Evolutionary conservation across 2,888 invertebrate genomes (phyloP).

Genomic region (Eurytoma californica): DNA sequence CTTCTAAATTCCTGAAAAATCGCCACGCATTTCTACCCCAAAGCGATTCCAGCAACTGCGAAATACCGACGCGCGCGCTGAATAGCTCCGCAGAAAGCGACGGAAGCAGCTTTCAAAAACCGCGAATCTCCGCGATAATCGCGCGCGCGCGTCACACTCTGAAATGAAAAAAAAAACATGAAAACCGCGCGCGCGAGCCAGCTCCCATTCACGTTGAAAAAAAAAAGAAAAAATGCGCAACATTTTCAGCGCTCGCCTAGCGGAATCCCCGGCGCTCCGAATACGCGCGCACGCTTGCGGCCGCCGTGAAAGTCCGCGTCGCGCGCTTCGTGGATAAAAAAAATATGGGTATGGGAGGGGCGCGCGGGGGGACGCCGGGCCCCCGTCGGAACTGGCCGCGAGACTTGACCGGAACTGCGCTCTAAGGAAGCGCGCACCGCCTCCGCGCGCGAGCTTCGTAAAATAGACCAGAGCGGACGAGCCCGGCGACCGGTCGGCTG

Average conservation of each 20-base stretch:
- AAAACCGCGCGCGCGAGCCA: neutral
- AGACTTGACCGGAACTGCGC: slow-evolving; percentile 71
- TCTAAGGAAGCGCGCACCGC: slow-evolving; percentile 70
- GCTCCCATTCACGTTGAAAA: neutral
- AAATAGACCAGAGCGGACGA: too few species aligned
- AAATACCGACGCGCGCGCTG: too few species aligned
- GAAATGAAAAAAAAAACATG: neutral
- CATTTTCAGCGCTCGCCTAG: neutral
- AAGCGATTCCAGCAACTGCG: too few species aligned
- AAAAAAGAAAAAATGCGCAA: slow-evolving; percentile 5
- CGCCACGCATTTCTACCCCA: too few species aligned
- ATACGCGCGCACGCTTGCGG: neutral
- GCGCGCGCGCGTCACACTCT: neutral
- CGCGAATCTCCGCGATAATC: too few species aligned
- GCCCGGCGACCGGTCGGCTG: too few species aligned
- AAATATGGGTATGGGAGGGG: slow-evolving; percentile 31
- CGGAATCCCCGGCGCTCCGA: slow-evolving; percentile 5
- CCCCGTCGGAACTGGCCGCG: slow-evolving; percentile 46
- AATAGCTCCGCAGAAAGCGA: too few species aligned
- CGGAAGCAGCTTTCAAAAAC: too few species aligned
- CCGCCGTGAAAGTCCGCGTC: slow-evolving; percentile 32
- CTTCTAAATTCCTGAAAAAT: too few species aligned
- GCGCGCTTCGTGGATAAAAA: slow-evolving; percentile 12
- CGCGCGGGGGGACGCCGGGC: slow-evolving; percentile 18
- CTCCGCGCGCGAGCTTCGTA: slow-evolving; percentile 4